Percentiles rank a stretch among this genome's conserved stretches.
phyloP scores from a whole-genome alignment of 2,797 vertebrate genomes.

The Moxostoma hubbsi region DNA sequence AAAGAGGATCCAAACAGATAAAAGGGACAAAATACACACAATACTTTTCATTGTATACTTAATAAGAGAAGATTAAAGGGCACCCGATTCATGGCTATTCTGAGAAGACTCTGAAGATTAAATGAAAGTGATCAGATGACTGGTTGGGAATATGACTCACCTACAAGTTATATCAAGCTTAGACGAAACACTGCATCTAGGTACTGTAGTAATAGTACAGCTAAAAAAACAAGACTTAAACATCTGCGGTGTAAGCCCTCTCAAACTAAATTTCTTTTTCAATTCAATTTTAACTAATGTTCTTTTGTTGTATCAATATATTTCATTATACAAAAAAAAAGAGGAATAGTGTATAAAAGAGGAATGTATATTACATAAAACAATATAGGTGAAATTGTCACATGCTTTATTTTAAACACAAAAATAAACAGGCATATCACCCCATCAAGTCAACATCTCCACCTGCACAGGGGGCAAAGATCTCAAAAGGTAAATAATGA shows the following conservation, averaged over 20 bases:
- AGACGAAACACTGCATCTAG: not conserved
- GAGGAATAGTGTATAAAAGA: too few species aligned
- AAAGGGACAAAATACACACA: conserved; percentile 1
- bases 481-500: conserved; percentile 22
- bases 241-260: too few species aligned
- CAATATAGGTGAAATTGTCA: not conserved
- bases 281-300: too few species aligned
- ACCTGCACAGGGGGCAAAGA: conserved; percentile 21
- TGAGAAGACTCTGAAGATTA: conserved; percentile 1
- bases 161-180: not conserved
- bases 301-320: not conserved
- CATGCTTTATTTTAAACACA: not conserved
- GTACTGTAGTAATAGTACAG: not conserved
- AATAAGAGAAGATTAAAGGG: not conserved
- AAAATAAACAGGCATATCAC: conserved; percentile 46
- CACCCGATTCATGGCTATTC: not conserved
- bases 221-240: too few species aligned
- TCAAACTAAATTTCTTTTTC: too few species aligned
- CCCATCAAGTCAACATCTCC: conserved; percentile 39
- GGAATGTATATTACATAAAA: too few species aligned
- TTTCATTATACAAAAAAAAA: not conserved
- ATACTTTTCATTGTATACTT: not conserved
- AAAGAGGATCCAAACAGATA: conserved; percentile 10
- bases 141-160: not conserved
- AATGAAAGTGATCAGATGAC: not conserved